Evolutionary conservation across 2,888 invertebrate species (phyloP).

Genomic region (Drosophila atripex): DNA sequence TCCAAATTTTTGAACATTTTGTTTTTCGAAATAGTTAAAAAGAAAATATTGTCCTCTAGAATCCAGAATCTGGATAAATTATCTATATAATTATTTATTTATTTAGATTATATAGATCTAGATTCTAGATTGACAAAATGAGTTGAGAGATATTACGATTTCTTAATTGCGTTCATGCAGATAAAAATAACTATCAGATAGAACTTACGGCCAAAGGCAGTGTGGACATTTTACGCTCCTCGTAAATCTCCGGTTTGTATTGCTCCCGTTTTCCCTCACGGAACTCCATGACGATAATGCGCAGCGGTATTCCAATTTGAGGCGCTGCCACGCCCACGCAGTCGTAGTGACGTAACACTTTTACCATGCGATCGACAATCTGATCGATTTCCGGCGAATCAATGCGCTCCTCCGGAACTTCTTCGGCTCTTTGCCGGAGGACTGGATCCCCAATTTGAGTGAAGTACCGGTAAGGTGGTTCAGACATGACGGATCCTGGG

Average conservation of each 20-base stretch:
- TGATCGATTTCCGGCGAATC: slow-evolving; percentile 85
- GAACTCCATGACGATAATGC: slow-evolving; percentile 87
- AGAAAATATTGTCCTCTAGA: too few relatives aligned
- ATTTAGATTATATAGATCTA: too few relatives aligned
- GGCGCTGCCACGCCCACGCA: slow-evolving; percentile 90
- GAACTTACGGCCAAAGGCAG: slow-evolving; percentile 86
- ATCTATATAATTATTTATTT: too few relatives aligned
- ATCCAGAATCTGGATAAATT: too few relatives aligned
- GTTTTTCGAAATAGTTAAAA: too few relatives aligned
- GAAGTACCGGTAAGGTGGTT: slow-evolving; percentile 88
- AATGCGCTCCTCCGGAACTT: slow-evolving; percentile 85
- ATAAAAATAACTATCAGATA: background rate
- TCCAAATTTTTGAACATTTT: too few relatives aligned
- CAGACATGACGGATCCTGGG: slow-evolving; percentile 37
- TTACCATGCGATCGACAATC: slow-evolving; percentile 85
- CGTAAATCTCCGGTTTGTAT: slow-evolving; percentile 79
- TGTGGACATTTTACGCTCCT: slow-evolving; percentile 85
- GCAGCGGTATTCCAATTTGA: slow-evolving; percentile 89
- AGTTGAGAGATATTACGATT: background rate
- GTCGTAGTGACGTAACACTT: slow-evolving; percentile 86
- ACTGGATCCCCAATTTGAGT: slow-evolving; percentile 91
- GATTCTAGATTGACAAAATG: too few relatives aligned
- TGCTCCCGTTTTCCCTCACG: slow-evolving; percentile 84
- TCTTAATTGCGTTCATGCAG: background rate
- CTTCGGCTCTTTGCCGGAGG: slow-evolving; percentile 86